Base-by-base conservation (phyloP, 30 jellyfish, hydroid and myxozoan species). In the Mastigias papua region DNA sequence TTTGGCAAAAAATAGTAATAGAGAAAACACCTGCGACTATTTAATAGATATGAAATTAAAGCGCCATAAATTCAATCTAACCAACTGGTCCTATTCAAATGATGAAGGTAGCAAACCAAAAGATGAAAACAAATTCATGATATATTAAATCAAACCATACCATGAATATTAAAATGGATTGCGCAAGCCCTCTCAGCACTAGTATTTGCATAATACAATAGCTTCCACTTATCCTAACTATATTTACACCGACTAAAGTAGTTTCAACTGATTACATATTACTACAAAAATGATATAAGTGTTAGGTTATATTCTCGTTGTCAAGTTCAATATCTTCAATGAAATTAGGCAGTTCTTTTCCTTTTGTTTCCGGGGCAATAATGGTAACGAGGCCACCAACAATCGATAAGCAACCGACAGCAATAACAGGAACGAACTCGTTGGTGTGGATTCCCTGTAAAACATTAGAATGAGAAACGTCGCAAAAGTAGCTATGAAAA, bases 341-440 rank as follows among this genome's bases (percentile, higher is more conserved):
- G 29, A 85, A 81, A 35, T 81, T 84, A 0, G 97, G 91, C 51
- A 90, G 34, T 15, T 48, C 74, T 28, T 34, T 63, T 17, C 88
- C 94, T 63, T 51, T 62, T 25, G 97, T 90, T 64, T 90, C 97
- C 13, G 97, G 97, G 11, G 88, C 67, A 46, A 82, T 73, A 23
- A 80, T 54, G 17, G 91, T 57, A 19, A 86, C 70, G 0, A 80
- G 21, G 13, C 86, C 90, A n/a, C 91, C 97, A 37, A 90, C 28
- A 29, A 90, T 31, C n/a, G 91, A 17, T 33, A 90, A 73, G 34
- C 86, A 58, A 15, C 97, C 97, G 82, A 82, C 78, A 2, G 82
- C 86, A 8, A 83, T 25, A 25, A 80, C 78, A 48, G 97, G 97
- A 19, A 82, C 34, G 49, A 64, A 66, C 4, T 32, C 42, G 72